Conservation (phyloP, 2,888 invertebrate genomes). For the Sericinus montela region DNA sequence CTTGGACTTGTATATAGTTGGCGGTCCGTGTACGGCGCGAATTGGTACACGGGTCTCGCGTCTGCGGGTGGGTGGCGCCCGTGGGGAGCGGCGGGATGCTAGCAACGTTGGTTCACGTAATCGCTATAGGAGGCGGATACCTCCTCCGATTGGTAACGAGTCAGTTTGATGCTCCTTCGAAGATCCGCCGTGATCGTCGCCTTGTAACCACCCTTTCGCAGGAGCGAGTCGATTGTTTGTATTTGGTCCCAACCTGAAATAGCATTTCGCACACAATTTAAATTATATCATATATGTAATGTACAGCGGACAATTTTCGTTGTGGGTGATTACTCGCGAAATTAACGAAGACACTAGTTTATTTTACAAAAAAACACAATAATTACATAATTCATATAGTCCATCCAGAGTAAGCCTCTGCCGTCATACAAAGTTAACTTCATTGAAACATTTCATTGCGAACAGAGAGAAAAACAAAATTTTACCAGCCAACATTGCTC, state of each 20-base stretch:
- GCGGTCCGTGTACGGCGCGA: slow-evolving; percentile 28
- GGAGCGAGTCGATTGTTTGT: slow-evolving; percentile 98
- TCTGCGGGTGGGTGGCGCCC: slow-evolving; percentile 20
- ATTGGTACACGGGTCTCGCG: slow-evolving; percentile 31
- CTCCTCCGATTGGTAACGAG: slow-evolving; percentile 98
- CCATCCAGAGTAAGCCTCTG: too few relatives aligned
- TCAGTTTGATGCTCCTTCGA: slow-evolving; percentile 93
- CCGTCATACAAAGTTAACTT: too few relatives aligned
- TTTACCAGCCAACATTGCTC: too few relatives aligned
- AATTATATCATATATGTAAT: too few relatives aligned
- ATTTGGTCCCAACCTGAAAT: slow-evolving; percentile 97
- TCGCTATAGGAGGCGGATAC: slow-evolving; percentile 93
- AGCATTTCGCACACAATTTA: neutral
- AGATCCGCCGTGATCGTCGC: slow-evolving; percentile 92
- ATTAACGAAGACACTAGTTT: too few relatives aligned
- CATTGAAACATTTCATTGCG: too few relatives aligned
- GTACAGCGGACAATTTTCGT: too few relatives aligned
- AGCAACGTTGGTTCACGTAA: slow-evolving; percentile 87
- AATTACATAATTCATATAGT: too few relatives aligned
- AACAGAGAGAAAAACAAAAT: too few relatives aligned
- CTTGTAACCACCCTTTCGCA: slow-evolving; percentile 98
- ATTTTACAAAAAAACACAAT: too few relatives aligned
- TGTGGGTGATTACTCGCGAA: too few relatives aligned
- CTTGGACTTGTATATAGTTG: slow-evolving; percentile 31
- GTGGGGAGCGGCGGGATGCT: slow-evolving; percentile 77